Evolutionary conservation across 1,140 invertebrate species (phyloP).

Genomic region (Berghia stephanieae): DNA sequence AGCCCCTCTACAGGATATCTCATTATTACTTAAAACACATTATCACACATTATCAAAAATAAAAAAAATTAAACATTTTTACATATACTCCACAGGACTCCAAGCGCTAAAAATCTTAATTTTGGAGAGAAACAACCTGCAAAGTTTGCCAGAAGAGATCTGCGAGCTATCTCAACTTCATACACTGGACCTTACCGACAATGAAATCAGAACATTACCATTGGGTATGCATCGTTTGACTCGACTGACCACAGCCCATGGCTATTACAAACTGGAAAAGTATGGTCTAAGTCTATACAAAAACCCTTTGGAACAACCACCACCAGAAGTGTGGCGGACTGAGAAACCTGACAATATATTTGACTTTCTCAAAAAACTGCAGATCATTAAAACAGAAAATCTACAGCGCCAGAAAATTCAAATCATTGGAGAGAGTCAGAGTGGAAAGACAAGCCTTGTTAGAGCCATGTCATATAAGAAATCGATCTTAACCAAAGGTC

Average conservation of each 20-base stretch:
- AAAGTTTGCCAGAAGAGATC: constrained; percentile 56
- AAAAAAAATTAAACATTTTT: no score
- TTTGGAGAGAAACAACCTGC: constrained; percentile 56
- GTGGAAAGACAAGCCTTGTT: constrained; percentile 62
- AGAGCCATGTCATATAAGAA: constrained; percentile 47
- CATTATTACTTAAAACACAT: no score
- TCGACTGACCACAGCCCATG: constrained; percentile 57
- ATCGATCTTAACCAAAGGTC: constrained; percentile 43
- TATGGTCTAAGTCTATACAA: constrained; percentile 65
- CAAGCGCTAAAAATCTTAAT: constrained; percentile 49
- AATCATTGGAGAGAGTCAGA: constrained; percentile 56
- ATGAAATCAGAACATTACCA: constrained; percentile 56
- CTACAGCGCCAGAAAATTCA: constrained; percentile 62
- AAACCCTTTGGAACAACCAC: constrained; percentile 63
- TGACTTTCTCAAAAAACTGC: constrained; percentile 59
- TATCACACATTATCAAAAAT: no score
- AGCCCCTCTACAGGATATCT: no score
- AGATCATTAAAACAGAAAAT: constrained; percentile 62
- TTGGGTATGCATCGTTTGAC: constrained; percentile 56
- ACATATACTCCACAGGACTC: constrained; percentile 37
- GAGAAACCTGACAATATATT: constrained; percentile 61
- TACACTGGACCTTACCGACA: constrained; percentile 62
- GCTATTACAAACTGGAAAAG: constrained; percentile 57
- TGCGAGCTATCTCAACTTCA: constrained; percentile 56
- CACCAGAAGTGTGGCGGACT: constrained; percentile 63